These are phyloP conservation scores for Peucedramus taeniatus DNA, from an alignment of 2,113 vertebrate genomes.

Conservation along the genomic window DNA sequence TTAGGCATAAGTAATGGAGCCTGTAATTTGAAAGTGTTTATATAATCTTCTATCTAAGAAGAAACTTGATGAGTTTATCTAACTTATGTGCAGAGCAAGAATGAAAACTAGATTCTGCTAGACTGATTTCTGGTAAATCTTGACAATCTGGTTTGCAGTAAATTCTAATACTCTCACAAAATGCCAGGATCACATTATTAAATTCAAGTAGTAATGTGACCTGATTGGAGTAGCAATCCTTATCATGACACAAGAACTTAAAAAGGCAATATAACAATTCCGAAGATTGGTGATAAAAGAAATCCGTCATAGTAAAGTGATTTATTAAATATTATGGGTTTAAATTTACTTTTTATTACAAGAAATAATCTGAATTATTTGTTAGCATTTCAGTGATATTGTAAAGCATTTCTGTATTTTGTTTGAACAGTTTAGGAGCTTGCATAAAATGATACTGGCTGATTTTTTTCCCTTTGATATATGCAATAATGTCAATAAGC, in stretches of 20 bases:
- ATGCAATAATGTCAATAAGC: constrained; percentile 73
- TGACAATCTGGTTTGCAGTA: constrained; percentile 34
- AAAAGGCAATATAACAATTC: neutral
- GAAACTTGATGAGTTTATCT: neutral
- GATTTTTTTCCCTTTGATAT: constrained; percentile 15
- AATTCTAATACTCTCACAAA: neutral
- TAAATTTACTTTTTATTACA: neutral
- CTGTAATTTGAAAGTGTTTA: neutral
- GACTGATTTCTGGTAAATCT: neutral
- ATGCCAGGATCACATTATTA: neutral
- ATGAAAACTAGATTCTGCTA: neutral
- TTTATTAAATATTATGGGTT: neutral
- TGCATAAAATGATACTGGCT: constrained; percentile 21
- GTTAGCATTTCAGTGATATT: constrained; percentile 35
- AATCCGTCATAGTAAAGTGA: neutral
- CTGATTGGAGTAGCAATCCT: neutral
- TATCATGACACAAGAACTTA: neutral
- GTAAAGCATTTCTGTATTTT: constrained; percentile 31
- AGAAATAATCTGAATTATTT: neutral
- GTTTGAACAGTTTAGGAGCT: constrained; percentile 34
- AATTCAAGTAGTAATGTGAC: neutral
- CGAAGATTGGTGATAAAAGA: neutral
- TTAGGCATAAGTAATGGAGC: neutral
- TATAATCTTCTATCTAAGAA: neutral
- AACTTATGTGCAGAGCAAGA: neutral